Evolutionary conservation across 2,113 vertebrate genomes (phyloP).

Genomic region (Sylvilagus bachmani): DNA sequence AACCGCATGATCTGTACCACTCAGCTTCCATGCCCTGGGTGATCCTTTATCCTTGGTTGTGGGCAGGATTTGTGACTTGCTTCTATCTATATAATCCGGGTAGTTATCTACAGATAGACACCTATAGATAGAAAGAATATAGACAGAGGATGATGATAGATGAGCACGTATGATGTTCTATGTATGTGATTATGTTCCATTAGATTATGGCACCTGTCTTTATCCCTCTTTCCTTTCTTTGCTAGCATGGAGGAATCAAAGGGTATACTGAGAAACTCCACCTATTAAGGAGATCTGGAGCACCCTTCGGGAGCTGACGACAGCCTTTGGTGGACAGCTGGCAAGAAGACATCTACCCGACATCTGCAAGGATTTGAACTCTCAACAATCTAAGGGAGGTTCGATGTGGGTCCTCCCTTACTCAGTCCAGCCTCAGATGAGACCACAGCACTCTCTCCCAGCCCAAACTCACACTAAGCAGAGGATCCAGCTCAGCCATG

Average conservation of each 20-base stretch:
- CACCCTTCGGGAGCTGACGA: background rate
- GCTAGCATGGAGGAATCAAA: background rate
- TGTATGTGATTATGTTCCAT: background rate
- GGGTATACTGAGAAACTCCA: background rate
- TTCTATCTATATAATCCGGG: background rate
- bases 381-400: constrained; percentile 14
- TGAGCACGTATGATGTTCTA: too few relatives aligned
- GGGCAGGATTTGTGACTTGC: background rate
- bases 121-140: background rate
- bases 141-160: background rate
- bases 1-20: background rate
- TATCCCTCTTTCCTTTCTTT: background rate
- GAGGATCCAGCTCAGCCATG: background rate
- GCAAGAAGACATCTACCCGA: background rate
- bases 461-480: constrained; percentile 13
- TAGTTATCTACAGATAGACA: too few relatives aligned
- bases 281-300: background rate
- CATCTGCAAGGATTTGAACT: background rate
- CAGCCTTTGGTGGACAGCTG: background rate
- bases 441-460: background rate
- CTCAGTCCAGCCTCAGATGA: background rate
- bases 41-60: background rate
- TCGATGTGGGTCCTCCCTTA: background rate
- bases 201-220: background rate
- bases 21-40: too few relatives aligned